phyloP scores from a whole-genome alignment of 2,888 invertebrate species.

The Folsomia manolachei region DNA sequence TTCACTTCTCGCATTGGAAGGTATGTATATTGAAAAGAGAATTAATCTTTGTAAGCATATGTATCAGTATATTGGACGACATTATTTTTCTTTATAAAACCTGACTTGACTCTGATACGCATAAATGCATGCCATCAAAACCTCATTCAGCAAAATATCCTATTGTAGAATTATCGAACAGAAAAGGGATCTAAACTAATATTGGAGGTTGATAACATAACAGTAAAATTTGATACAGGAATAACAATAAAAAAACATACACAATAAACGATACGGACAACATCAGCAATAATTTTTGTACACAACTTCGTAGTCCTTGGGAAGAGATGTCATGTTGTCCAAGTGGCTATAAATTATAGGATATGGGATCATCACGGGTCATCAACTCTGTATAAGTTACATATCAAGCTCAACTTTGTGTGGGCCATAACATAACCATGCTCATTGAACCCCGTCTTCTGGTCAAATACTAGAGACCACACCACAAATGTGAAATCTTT shows the following conservation, averaged over 20 bases:
- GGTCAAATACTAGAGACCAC: background rate
- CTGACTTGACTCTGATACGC: no score
- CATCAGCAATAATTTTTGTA: constrained; percentile 3
- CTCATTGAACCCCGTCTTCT: background rate
- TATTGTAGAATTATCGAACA: background rate
- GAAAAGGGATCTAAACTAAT: background rate
- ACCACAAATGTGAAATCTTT: background rate
- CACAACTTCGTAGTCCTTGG: background rate
- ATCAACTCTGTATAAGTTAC: constrained; percentile 9
- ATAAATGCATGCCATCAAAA: no score
- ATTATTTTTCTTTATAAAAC: background rate
- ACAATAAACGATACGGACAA: background rate
- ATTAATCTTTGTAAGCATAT: no score
- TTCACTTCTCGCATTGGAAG: background rate
- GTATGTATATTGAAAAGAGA: background rate
- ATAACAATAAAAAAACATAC: background rate
- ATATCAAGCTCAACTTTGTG: background rate
- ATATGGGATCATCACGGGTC: constrained; percentile 22
- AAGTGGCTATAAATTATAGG: constrained; percentile 17
- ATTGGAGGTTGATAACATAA: background rate
- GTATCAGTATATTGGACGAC: constrained; percentile 30
- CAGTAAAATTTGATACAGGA: background rate
- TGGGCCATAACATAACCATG: background rate
- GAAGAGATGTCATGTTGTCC: constrained; percentile 8
- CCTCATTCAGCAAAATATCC: no score